Percentiles rank a stretch among this genome's conserved stretches.
Evolutionary conservation across 64 coral and sea anemone genomes (phyloP).

Genomic region (Montipora sp.): DNA sequence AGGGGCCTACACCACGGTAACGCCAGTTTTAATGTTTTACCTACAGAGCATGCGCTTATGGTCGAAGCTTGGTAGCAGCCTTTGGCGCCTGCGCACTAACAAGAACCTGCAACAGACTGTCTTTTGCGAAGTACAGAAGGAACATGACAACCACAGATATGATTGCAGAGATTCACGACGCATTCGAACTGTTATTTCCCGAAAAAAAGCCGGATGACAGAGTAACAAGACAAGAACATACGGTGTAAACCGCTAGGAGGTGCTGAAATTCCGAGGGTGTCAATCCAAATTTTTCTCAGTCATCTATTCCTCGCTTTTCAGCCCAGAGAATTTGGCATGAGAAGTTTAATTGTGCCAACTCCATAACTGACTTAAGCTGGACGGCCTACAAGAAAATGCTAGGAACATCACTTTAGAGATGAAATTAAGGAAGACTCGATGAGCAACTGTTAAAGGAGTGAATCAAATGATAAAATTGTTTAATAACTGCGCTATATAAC

Average conservation of each 20-base stretch:
- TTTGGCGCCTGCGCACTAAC: constrained; percentile 94
- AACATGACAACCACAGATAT: constrained; percentile 93
- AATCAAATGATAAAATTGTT: too few species aligned
- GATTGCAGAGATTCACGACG: constrained; percentile 84
- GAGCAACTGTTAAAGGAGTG: too few species aligned
- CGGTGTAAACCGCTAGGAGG: neutral
- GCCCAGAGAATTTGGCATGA: too few species aligned
- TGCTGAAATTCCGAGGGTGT: neutral
- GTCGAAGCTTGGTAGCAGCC: constrained; percentile 77
- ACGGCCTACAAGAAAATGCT: too few species aligned
- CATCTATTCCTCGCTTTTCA: too few species aligned
- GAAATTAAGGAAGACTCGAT: too few species aligned
- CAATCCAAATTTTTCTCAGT: too few species aligned
- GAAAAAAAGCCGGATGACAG: constrained; percentile 26
- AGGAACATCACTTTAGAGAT: too few species aligned
- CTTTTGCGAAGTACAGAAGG: constrained; percentile 77
- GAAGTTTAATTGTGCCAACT: too few species aligned
- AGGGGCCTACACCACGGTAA: too few species aligned
- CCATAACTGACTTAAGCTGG: too few species aligned
- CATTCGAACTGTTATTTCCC: constrained; percentile 83
- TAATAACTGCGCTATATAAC: too few species aligned
- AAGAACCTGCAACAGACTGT: constrained; percentile 83
- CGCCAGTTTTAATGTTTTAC: neutral
- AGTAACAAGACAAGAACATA: constrained; percentile 34
- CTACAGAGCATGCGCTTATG: constrained; percentile 29